Base-by-base conservation (phyloP, 1,140 invertebrate species). In the Heliothis subflexa region DNA sequence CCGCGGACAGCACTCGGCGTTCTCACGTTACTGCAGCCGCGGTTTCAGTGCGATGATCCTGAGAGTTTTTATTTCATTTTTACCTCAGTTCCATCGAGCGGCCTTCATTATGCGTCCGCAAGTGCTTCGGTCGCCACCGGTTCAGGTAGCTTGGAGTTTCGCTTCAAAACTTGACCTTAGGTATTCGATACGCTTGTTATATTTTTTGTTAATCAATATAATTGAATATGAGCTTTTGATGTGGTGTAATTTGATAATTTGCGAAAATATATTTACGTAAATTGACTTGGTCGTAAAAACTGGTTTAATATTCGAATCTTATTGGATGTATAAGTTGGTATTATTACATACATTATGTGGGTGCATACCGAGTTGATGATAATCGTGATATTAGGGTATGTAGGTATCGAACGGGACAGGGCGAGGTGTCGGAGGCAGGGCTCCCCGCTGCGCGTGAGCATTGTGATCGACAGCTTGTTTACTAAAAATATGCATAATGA, bases 401-500 rank as follows among this genome's bases (percentile, higher is more conserved):
- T 86, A 84, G 85, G 85, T 86, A 84, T 78, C 71, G 81, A 13
- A 78, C 80, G 84, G 83, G 85, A 81, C 80, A 81, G 81, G 82
- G 80, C 78, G 86, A 89, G 86, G 90, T 89, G 87, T 92, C 87
- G 88, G 89, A 86, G 91, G 88, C 86, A 87, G 85, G 81, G 89
- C 88, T 78, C 85, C 92, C 93, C 88, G 90, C 91, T 85, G 93
- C 80, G 91, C 85, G 81, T 64, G 85, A 68, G 85, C 88, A 93
- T 94, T 94, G 92, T 94, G 91, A 93, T 92, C 91, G 92, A 94
- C 93, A 94, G 92, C 91, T 92, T 94, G 93, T 94, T 94, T 94
- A 94, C 93, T 92, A 93, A 94, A 94, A 94, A 93, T 94, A 94
- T 93, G 93, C 93, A 94, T 93, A 94, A 94, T 94, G 93, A 94